A percentile compares a stretch with the other conserved stretches of the same genome.
Evolutionary conservation across 92 coral and sea anemone genomes (phyloP).

Genomic region (Bergia puertoricense): DNA sequence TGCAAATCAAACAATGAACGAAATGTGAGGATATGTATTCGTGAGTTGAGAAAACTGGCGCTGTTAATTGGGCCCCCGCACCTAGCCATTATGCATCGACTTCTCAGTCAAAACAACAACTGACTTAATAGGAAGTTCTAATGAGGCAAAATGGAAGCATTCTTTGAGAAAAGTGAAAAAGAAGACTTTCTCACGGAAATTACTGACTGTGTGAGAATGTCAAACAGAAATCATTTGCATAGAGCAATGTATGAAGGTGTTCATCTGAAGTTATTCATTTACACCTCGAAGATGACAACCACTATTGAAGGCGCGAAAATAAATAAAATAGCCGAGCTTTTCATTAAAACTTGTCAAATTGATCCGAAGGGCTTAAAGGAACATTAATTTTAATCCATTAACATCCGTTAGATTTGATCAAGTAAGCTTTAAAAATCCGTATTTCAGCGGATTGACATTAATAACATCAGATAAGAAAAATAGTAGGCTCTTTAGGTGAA

Average conservation of each 20-base stretch:
- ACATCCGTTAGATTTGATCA: too few relatives aligned
- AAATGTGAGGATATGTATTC: not conserved
- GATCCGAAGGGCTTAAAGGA: not conserved
- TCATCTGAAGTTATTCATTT: constrained; percentile 24
- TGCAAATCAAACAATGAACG: not conserved
- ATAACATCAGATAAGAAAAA: not conserved
- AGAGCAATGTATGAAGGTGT: not conserved
- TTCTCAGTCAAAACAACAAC: constrained; percentile 19
- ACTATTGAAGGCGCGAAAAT: not conserved
- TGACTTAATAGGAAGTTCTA: constrained; percentile 21
- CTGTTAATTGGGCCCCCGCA: constrained; percentile 22
- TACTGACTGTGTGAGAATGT: not conserved
- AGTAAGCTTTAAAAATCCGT: not conserved
- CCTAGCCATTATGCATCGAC: too few relatives aligned
- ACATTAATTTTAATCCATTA: not conserved
- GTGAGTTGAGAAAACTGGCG: not conserved
- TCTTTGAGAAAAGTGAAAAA: constrained; percentile 19
- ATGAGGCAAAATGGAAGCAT: constrained; percentile 35
- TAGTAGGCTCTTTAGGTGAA: not conserved
- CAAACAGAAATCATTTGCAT: not conserved
- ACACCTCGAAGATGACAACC: constrained; percentile 27
- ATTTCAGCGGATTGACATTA: not conserved
- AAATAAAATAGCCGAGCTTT: not conserved
- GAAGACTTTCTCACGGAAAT: not conserved
- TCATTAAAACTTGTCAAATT: not conserved